phyloP scores from a whole-genome alignment of 2,888 invertebrate species.

The Caenorhabditis wallacei region DNA sequence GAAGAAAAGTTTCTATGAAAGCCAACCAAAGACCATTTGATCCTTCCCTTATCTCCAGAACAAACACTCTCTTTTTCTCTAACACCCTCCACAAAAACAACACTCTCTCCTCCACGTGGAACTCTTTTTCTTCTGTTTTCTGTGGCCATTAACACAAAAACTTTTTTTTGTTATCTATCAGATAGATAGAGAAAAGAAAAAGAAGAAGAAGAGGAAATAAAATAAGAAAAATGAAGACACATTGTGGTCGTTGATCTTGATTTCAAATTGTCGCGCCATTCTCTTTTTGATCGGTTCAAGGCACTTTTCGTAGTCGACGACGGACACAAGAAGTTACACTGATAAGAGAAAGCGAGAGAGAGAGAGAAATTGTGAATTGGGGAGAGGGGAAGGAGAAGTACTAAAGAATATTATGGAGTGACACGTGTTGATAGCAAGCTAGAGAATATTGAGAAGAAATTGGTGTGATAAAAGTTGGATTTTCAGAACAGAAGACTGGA shows the following conservation, averaged over 20 bases:
- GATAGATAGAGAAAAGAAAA: not conserved
- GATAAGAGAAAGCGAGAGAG: not conserved
- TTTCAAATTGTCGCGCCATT: conserved; percentile 15
- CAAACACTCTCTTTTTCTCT: conserved; percentile 24
- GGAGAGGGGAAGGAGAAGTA: not conserved
- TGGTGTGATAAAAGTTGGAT: no score
- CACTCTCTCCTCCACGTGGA: conserved; percentile 4
- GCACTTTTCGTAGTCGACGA: conserved; percentile 25
- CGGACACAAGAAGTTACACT: conserved; percentile 30
- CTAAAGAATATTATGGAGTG: not conserved
- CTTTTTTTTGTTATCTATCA: not conserved
- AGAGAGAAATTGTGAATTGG: not conserved
- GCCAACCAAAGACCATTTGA: conserved; percentile 14
- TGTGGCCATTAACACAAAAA: conserved; percentile 29
- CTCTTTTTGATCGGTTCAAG: conserved; percentile 48
- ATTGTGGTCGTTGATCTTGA: conserved; percentile 53
- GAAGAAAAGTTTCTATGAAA: not conserved
- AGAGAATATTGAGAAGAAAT: not conserved
- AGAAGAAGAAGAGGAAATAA: not conserved
- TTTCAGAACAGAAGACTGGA: no score
- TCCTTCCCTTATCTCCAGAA: conserved; percentile 15
- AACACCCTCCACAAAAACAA: conserved; percentile 3
- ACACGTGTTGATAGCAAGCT: conserved; percentile 16
- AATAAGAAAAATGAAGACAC: no score
- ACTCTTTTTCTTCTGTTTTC: conserved; percentile 20